Conservation (phyloP, 1,140 invertebrate species). For the Ceratoteleas bidentatus region DNA sequence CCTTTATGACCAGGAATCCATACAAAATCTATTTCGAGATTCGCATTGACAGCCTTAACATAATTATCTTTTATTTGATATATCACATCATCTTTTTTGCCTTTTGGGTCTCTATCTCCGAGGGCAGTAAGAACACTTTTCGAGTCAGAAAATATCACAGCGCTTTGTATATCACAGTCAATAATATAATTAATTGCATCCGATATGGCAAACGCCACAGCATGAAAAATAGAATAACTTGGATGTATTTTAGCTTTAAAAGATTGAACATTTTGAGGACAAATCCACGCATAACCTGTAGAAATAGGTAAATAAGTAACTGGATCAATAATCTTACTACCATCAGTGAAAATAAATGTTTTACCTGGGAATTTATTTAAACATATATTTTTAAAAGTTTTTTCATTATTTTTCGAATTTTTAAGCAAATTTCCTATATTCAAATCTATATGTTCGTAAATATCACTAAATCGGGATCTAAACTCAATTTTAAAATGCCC, state of each 20-base stretch:
- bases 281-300: not conserved
- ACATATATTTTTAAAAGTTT: not conserved
- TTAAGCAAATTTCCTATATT: not conserved
- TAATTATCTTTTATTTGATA: too few species aligned
- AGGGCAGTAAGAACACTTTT: too few species aligned
- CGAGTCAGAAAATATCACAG: too few species aligned
- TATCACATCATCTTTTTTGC: too few species aligned
- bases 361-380: not conserved
- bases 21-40: too few species aligned
- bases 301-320: too few species aligned
- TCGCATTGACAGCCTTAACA: too few species aligned
- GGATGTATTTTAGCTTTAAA: not conserved
- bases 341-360: not conserved
- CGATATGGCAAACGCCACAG: not conserved
- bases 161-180: too few species aligned
- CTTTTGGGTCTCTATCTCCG: too few species aligned
- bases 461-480: not conserved
- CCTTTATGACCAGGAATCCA: too few species aligned
- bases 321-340: not conserved
- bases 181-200: not conserved
- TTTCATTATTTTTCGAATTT: not conserved
- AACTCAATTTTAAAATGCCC: not conserved
- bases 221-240: constrained; percentile 1
- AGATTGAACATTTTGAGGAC: not conserved
- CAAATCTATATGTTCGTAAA: not conserved